A percentile compares a stretch with the other conserved stretches of the same genome.
phyloP scores from a whole-genome alignment of 2,113 vertebrate genomes.

The Gavia stellata region DNA sequence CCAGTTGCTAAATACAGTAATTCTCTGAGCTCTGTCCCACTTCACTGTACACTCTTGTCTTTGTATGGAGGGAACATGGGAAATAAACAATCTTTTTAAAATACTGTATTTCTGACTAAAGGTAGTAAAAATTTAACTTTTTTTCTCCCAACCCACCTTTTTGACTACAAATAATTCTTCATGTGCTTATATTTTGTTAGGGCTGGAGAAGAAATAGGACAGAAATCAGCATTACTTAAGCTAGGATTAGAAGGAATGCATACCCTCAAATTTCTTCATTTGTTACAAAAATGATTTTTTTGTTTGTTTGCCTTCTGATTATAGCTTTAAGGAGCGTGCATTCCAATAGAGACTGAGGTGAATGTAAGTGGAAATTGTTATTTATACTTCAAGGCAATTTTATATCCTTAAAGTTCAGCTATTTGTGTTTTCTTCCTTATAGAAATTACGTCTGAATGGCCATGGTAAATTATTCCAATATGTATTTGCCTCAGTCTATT shows the following conservation, averaged over 20 bases:
- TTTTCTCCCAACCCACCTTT: neutral
- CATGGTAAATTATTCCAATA: constrained; percentile 1
- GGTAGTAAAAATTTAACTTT: neutral
- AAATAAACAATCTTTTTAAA: neutral
- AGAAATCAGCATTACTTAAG: neutral
- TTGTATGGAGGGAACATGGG: neutral
- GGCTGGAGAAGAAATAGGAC: neutral
- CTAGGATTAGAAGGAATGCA: neutral
- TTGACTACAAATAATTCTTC: neutral
- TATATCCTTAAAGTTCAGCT: constrained; percentile 4
- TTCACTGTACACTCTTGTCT: neutral
- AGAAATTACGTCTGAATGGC: constrained; percentile 11
- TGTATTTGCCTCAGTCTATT: neutral
- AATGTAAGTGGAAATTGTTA: constrained; percentile 12
- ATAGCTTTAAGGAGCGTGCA: neutral
- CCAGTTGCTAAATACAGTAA: neutral
- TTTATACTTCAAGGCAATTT: constrained; percentile 21
- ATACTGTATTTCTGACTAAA: neutral
- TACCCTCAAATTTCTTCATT: neutral
- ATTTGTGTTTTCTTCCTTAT: neutral
- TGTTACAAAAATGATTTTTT: neutral
- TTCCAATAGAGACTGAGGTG: neutral
- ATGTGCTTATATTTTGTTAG: neutral
- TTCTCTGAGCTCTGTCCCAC: neutral
- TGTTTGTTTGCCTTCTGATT: neutral